A percentile compares a stretch with the other conserved stretches of the same genome.
These are phyloP conservation scores for Trematomus loennbergii DNA, from an alignment of 2,113 vertebrate genomes.

Conservation along the genomic window DNA sequence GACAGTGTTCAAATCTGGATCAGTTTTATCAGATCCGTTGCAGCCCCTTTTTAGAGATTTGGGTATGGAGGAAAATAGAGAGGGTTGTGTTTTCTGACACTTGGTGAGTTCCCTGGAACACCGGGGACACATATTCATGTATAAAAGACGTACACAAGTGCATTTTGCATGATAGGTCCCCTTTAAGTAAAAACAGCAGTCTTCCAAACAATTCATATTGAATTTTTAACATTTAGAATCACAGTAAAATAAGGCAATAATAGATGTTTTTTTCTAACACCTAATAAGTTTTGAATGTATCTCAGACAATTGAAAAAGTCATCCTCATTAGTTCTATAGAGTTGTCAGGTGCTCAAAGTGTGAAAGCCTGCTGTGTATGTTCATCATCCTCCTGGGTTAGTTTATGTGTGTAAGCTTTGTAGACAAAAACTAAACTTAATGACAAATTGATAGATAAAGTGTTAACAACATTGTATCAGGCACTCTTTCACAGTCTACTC, in stretches of 20 bases:
- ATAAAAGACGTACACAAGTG: no score
- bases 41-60: no score
- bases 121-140: no score
- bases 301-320: neutral
- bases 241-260: constrained; percentile 2
- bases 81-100: no score
- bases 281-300: neutral
- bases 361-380: neutral
- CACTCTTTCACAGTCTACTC: constrained; percentile 18
- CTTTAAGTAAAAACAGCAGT: neutral
- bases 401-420: no score
- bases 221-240: neutral
- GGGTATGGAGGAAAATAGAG: no score
- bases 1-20: no score
- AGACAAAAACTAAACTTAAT: neutral
- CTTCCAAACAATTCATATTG: neutral
- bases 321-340: neutral
- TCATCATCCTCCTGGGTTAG: neutral
- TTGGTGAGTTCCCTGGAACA: no score
- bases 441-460: neutral
- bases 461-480: constrained; percentile 14
- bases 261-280: neutral
- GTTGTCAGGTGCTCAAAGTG: neutral
- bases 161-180: no score
- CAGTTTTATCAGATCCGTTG: no score